A percentile compares a stretch with the other conserved stretches of the same genome.
Conservation (phyloP, 1,140 invertebrate species). For the Cotesia glomerata region DNA sequence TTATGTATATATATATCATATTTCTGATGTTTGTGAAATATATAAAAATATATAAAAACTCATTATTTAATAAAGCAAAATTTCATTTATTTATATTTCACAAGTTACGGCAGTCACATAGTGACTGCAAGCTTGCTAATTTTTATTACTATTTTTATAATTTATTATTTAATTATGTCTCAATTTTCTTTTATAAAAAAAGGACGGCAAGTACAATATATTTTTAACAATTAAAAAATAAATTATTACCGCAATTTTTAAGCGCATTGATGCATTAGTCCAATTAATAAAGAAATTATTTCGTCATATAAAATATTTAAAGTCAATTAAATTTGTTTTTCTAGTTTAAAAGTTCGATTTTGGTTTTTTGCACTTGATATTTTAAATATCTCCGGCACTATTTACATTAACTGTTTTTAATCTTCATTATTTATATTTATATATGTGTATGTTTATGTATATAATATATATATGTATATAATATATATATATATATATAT, state of each 20-base stretch:
- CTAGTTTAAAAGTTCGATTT: background rate
- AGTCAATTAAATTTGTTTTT: constrained; percentile 5
- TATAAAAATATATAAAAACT: too few species aligned
- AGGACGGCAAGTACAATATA: too few species aligned
- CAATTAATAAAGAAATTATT: background rate
- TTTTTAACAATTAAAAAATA: background rate
- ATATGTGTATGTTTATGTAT: background rate
- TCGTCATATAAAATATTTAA: background rate
- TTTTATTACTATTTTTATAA: background rate
- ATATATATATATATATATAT: constrained; percentile 14
- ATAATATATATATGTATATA: background rate
- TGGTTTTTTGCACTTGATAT: background rate
- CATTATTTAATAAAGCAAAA: too few species aligned
- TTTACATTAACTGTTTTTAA: constrained; percentile 9
- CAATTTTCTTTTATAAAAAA: too few species aligned
- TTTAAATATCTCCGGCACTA: background rate
- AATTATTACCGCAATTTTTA: background rate
- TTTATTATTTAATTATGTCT: too few species aligned
- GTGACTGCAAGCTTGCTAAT: too few species aligned
- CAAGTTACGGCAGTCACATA: too few species aligned
- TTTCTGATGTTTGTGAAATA: too few species aligned
- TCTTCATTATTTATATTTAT: constrained; percentile 6
- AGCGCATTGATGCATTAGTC: constrained; percentile 10
- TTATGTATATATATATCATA: too few species aligned
- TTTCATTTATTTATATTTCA: too few species aligned